Evolutionary conservation across 2,888 invertebrate genomes (phyloP), one percentile per base, ranked within the genome.

Genomic region (Onthophagus sagittarius): DNA sequence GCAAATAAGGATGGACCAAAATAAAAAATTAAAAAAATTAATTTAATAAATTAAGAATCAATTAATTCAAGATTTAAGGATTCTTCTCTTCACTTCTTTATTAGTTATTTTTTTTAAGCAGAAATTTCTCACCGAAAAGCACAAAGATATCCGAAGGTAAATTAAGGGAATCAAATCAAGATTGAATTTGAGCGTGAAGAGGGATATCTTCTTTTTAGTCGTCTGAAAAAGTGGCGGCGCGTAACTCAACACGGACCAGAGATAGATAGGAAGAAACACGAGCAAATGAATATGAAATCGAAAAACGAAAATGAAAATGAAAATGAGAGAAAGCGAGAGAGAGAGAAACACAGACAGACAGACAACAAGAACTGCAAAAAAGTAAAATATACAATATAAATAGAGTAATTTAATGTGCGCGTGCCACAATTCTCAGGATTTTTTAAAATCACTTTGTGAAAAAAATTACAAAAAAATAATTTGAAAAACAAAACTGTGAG

Each of bases 381-480:
- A 23, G 23, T 23, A 67, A 67, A 32, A 67, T 32, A 67, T 67
- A 67, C 77, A 67, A n/a, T 31, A 67, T 67, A 67, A 31, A 67
- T 67, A 76, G 76, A 75, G 32, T 64, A 64, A 23, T 67, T 53
- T 53, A 9, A 53, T 77, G 76, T 75, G 71, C 69, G 72, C 76
- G 75, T 73, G 76, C 81, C 82, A 67, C 81, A 77, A 79, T 82
- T 83, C 85, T 85, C 85, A 85, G 85, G 85, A 85, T 82, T 77
- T 79, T 83, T 81, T 84, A 84, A 83, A 83, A 83, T 83, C 83
- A 84, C 84, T 83, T 84, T 84, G 83, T 84, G 83, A 80, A 72
- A 74, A 71, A 70, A 73, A 70, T 70, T 15, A 33, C 62, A 63
- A 62, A 69, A 69, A 72, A 69, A 69, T 14, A 71, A 15, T 15